These are phyloP conservation scores for Neopipo cinnamomea DNA, from an alignment of 2,113 vertebrate species.

Conservation along the genomic window DNA sequence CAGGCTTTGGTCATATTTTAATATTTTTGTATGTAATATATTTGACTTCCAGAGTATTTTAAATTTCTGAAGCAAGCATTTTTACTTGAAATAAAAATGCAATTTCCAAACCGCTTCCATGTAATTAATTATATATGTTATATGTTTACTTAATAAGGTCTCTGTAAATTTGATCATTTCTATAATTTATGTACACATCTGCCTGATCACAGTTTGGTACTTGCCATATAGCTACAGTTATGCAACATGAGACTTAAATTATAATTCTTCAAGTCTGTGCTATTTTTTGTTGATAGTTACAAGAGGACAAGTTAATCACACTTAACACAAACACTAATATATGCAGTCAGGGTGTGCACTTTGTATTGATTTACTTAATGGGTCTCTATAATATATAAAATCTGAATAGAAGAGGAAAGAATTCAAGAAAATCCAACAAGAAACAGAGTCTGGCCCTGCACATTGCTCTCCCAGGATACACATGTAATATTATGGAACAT, in stretches of 20 bases:
- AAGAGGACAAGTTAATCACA: neutral
- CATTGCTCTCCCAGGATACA: neutral
- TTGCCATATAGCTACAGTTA: neutral
- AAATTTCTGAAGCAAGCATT: neutral
- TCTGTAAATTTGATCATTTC: slow-evolving; percentile 3
- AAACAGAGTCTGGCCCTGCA: neutral
- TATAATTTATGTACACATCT: slow-evolving; percentile 30
- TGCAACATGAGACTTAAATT: neutral
- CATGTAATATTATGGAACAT: neutral
- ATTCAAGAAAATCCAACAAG: neutral
- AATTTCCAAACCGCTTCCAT: neutral
- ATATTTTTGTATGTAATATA: neutral
- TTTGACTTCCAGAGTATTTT: neutral
- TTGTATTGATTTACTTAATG: neutral
- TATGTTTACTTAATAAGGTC: neutral
- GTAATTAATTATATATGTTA: neutral
- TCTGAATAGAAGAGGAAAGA: neutral
- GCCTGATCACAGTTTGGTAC: neutral
- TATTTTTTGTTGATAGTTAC: neutral
- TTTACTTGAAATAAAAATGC: neutral
- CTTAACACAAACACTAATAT: neutral
- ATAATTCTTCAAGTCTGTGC: neutral
- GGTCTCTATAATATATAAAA: neutral
- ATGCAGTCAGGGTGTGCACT: neutral
- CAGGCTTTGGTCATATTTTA: neutral